phyloP scores from a whole-genome alignment of 2,797 vertebrate species.

The Cichlasoma orientale region DNA sequence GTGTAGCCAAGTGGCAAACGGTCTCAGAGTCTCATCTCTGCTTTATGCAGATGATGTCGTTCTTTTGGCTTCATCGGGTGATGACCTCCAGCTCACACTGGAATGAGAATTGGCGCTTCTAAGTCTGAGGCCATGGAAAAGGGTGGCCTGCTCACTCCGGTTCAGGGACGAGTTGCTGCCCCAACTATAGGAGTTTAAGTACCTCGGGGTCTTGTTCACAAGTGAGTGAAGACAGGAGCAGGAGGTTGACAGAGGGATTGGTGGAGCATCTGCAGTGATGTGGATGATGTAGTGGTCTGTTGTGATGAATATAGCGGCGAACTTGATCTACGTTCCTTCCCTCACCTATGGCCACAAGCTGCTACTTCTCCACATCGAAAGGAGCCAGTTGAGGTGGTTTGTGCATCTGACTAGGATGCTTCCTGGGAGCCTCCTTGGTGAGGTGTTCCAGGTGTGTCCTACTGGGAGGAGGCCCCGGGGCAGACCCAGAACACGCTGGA shows the following conservation, averaged over 20 bases:
- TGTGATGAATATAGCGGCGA: too few relatives aligned
- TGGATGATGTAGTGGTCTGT: too few relatives aligned
- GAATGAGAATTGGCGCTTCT: background rate
- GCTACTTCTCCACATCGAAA: background rate
- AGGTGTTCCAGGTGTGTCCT: background rate
- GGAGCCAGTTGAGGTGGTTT: background rate
- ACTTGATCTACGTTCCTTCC: too few relatives aligned
- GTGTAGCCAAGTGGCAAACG: background rate
- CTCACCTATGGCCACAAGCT: too few relatives aligned
- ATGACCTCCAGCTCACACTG: background rate
- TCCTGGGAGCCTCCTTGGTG: background rate
- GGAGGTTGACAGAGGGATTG: too few relatives aligned
- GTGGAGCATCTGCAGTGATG: too few relatives aligned
- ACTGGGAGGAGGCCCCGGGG: background rate
- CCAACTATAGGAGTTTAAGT: too few relatives aligned
- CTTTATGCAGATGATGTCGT: background rate
- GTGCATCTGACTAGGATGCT: background rate
- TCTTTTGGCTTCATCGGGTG: background rate
- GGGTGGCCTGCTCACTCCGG: background rate
- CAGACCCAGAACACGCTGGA: too few relatives aligned
- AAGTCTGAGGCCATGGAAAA: background rate
- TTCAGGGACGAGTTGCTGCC: background rate
- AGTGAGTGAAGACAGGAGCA: too few relatives aligned
- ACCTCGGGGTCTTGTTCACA: too few relatives aligned
- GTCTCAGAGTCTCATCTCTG: background rate